Evolutionary conservation across 1,140 invertebrate species (phyloP).

Genomic region (Tetraneura akinire): DNA sequence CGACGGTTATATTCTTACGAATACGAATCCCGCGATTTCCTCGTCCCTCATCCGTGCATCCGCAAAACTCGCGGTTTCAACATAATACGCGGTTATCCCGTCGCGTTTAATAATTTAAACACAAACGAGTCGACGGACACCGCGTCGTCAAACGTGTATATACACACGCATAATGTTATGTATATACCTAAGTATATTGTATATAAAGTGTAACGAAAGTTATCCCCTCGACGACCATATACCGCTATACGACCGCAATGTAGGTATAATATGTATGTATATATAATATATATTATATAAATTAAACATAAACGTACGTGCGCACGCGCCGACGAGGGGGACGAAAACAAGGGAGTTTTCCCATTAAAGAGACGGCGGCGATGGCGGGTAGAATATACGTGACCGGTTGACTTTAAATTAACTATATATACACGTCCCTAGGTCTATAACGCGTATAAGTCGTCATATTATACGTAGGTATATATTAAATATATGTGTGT

Average conservation of each 20-base stretch:
- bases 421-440: not conserved
- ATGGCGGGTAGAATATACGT: slow-evolving; percentile 14
- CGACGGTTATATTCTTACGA: too few species aligned
- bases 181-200: too few species aligned
- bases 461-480: not conserved
- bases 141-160: not conserved
- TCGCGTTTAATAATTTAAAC: not conserved
- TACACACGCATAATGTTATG: not conserved
- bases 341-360: slow-evolving; percentile 23
- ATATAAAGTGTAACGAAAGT: not conserved
- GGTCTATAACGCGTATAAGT: not conserved
- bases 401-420: slow-evolving; percentile 40
- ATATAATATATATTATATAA: too few species aligned
- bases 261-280: not conserved
- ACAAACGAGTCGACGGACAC: not conserved
- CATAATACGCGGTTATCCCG: not conserved
- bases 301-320: not conserved
- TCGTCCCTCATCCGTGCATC: too few species aligned
- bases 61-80: too few species aligned
- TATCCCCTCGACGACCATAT: not conserved
- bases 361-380: slow-evolving; percentile 16
- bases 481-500: not conserved
- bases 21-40: too few species aligned
- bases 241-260: not conserved
- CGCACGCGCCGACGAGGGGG: not conserved